A percentile compares a stretch with the other conserved stretches of the same genome.
phyloP scores from a whole-genome alignment of 2,888 invertebrate genomes.

The Drosophila mettleri region DNA sequence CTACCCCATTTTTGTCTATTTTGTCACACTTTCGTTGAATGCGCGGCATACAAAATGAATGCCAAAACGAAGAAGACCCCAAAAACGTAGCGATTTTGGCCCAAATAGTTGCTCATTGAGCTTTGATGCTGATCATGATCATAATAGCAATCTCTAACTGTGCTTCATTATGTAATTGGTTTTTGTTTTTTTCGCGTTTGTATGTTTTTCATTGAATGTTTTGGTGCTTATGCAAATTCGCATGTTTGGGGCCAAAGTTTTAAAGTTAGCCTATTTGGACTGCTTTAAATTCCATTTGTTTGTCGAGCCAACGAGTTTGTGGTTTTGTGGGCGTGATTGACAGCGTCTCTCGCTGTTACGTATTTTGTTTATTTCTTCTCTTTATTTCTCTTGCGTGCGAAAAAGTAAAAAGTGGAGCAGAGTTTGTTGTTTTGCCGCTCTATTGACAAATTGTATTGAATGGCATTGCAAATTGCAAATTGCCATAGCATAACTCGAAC shows the following conservation, averaged over 20 bases:
- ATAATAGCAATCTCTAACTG: slow-evolving; percentile 34
- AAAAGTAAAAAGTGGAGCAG: slow-evolving; percentile 54
- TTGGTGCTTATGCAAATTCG: slow-evolving; percentile 56
- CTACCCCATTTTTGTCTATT: neutral
- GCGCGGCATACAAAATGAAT: slow-evolving; percentile 1
- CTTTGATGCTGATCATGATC: slow-evolving; percentile 36
- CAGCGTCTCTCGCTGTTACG: slow-evolving; percentile 52
- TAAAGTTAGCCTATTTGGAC: slow-evolving; percentile 31
- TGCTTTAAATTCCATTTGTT: slow-evolving; percentile 64
- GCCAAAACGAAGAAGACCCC: slow-evolving; percentile 43
- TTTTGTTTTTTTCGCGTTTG: slow-evolving; percentile 33
- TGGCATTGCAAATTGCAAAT: slow-evolving; percentile 59
- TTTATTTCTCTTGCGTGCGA: slow-evolving; percentile 56
- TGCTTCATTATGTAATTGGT: slow-evolving; percentile 71
- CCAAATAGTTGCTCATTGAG: slow-evolving; percentile 34
- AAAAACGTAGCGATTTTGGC: slow-evolving; percentile 61
- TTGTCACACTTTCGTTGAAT: neutral
- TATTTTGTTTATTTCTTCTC: slow-evolving; percentile 28
- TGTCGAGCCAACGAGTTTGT: slow-evolving; percentile 23
- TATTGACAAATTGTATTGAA: slow-evolving; percentile 62
- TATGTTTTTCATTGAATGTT: slow-evolving; percentile 40
- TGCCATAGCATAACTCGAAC: slow-evolving; percentile 46
- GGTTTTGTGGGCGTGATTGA: slow-evolving; percentile 56
- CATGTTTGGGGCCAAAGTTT: slow-evolving; percentile 49
- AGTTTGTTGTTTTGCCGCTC: slow-evolving; percentile 52